phyloP scores from a whole-genome alignment of 2,888 invertebrate genomes.

The Maniola hyperantus region DNA sequence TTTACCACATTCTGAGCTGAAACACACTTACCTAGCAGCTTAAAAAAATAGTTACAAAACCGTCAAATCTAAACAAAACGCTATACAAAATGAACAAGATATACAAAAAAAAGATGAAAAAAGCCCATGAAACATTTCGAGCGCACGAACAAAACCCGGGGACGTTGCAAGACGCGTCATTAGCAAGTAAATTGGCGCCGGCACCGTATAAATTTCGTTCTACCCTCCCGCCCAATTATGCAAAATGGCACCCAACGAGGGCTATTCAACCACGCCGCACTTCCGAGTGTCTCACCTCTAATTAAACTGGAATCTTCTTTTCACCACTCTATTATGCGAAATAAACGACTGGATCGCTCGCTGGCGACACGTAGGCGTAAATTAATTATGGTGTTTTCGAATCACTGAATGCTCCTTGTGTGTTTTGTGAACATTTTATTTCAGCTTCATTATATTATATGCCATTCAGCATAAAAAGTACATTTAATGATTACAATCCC shows the following conservation, averaged over 20 bases:
- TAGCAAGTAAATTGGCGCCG: slow-evolving; percentile 81
- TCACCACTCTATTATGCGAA: slow-evolving; percentile 78
- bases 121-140: slow-evolving; percentile 23
- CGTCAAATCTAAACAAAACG: slow-evolving; percentile 32
- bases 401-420: slow-evolving; percentile 39
- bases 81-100: slow-evolving; percentile 37
- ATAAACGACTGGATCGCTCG: slow-evolving; percentile 67
- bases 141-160: slow-evolving; percentile 56
- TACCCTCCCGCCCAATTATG: slow-evolving; percentile 81
- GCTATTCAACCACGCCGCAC: slow-evolving; percentile 75
- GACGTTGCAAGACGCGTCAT: slow-evolving; percentile 74
- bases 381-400: slow-evolving; percentile 55
- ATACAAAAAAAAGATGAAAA: slow-evolving; percentile 30
- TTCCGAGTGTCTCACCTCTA: slow-evolving; percentile 79
- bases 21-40: not conserved
- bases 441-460: slow-evolving; percentile 8
- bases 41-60: slow-evolving; percentile 3
- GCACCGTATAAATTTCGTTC: slow-evolving; percentile 79
- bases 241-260: slow-evolving; percentile 80
- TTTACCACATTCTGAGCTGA: too few relatives aligned
- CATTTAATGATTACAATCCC: too few relatives aligned
- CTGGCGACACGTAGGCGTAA: slow-evolving; percentile 55
- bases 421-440: slow-evolving; percentile 38
- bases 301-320: slow-evolving; percentile 79
- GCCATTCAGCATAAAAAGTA: too few relatives aligned